Evolutionary conservation across 2,888 invertebrate genomes (phyloP).

Genomic region (Tiliacea citrago): DNA sequence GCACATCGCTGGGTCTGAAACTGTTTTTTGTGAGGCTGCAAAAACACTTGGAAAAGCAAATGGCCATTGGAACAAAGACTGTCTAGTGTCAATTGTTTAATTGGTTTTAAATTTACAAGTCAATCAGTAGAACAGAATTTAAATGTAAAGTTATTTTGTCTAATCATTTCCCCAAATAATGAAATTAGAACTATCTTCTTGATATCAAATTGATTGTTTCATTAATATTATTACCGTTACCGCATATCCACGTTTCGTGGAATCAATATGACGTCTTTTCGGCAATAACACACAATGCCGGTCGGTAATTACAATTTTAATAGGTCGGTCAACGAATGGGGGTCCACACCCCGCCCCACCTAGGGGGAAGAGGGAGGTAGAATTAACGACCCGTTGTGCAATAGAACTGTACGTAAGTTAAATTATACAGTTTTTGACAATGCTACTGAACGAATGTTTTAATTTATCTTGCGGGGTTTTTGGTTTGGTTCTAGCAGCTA

Average conservation of each 20-base stretch:
- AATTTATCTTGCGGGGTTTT: conserved; percentile 40
- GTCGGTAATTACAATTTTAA: conserved; percentile 88
- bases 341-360: conserved; percentile 45
- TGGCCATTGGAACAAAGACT: not conserved
- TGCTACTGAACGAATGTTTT: conserved; percentile 72
- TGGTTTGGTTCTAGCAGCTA: conserved; percentile 1
- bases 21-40: conserved; percentile 15
- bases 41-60: conserved; percentile 12
- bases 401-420: conserved; percentile 80
- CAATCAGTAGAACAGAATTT: not conserved
- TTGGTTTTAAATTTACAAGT: not conserved
- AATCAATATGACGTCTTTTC: conserved; percentile 83
- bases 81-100: not conserved
- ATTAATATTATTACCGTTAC: conserved; percentile 40
- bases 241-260: conserved; percentile 56
- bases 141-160: not conserved
- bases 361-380: conserved; percentile 52
- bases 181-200: conserved; percentile 24
- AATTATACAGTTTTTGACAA: conserved; percentile 82
- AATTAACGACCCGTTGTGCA: conserved; percentile 75
- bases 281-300: conserved; percentile 84
- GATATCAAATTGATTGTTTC: conserved; percentile 37
- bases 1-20: conserved; percentile 31
- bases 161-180: not conserved
- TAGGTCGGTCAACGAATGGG: conserved; percentile 84